Percentiles rank a stretch among this genome's conserved stretches.
Evolutionary conservation across 2,113 vertebrate genomes (phyloP).

Genomic region (Takifugu flavidus): DNA sequence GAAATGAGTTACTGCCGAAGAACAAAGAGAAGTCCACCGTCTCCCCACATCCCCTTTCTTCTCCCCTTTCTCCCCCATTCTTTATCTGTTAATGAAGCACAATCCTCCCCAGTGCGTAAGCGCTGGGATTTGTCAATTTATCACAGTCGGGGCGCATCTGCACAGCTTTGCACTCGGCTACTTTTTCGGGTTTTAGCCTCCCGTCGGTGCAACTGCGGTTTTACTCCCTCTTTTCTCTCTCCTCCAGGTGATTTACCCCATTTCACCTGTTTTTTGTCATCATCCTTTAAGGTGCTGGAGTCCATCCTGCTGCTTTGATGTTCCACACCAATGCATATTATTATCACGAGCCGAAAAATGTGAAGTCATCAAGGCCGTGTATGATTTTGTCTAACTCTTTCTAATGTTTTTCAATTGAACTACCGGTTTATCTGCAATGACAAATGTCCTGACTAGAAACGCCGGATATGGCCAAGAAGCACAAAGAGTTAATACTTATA

Average conservation of each 20-base stretch:
- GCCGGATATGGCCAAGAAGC: too few relatives aligned
- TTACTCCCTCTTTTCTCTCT: not conserved
- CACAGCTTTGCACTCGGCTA: constrained; percentile 22
- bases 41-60: constrained; percentile 17
- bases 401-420: too few relatives aligned
- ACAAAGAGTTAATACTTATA: too few relatives aligned
- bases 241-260: constrained; percentile 23
- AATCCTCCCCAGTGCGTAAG: constrained; percentile 49
- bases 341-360: too few relatives aligned
- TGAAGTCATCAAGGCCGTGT: constrained; percentile 6
- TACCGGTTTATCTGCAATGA: too few relatives aligned
- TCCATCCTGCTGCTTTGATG: too few relatives aligned
- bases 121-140: constrained; percentile 47
- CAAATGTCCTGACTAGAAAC: too few relatives aligned
- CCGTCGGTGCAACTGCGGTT: constrained; percentile 9
- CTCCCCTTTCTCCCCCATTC: constrained; percentile 26
- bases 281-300: not conserved
- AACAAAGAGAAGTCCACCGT: constrained; percentile 41
- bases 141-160: constrained; percentile 19
- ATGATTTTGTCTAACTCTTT: too few relatives aligned
- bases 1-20: constrained; percentile 40
- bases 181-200: constrained; percentile 29
- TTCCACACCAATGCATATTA: too few relatives aligned
- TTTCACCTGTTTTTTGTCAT: constrained; percentile 21
- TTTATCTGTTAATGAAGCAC: constrained; percentile 66